phyloP scores from a whole-genome alignment of 2,888 invertebrate species.

The Drosophila lutescens region DNA sequence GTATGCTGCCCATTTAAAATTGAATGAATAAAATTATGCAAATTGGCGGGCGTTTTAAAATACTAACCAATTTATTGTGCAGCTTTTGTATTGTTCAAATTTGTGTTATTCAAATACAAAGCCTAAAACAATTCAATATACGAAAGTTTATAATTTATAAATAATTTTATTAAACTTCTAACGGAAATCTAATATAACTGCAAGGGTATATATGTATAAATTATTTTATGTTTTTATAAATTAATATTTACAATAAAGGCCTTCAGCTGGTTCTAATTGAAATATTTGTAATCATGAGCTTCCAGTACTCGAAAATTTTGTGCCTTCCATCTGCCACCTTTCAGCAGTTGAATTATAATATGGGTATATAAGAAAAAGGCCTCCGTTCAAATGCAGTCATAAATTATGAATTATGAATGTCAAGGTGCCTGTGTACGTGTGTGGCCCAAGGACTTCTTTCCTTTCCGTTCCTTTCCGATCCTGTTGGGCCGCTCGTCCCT shows the following conservation, averaged over 20 bases:
- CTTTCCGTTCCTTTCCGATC: background rate
- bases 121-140: background rate
- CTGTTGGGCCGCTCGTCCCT: slow-evolving; percentile 49
- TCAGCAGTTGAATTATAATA: slow-evolving; percentile 30
- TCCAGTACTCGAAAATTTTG: slow-evolving; percentile 45
- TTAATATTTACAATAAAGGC: no score
- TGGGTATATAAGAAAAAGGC: slow-evolving; percentile 7
- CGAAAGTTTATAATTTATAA: background rate
- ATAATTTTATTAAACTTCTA: background rate
- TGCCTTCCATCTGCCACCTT: slow-evolving; percentile 24
- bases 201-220: no score
- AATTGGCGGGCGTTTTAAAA: slow-evolving; percentile 49
- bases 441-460: slow-evolving; percentile 18
- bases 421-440: slow-evolving; percentile 63
- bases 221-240: background rate
- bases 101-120: background rate
- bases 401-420: slow-evolving; percentile 73
- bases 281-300: slow-evolving; percentile 59
- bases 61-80: background rate
- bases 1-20: slow-evolving; percentile 52
- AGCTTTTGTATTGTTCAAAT: no score
- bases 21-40: slow-evolving; percentile 73
- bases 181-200: no score
- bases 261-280: slow-evolving; percentile 20
- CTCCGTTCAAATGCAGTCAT: slow-evolving; percentile 58